Percentiles rank a stretch among this genome's conserved stretches.
Evolutionary conservation across 37 sponge, comb jelly and placozoan genomes (phyloP).

Genomic region (Agelas oroides): DNA sequence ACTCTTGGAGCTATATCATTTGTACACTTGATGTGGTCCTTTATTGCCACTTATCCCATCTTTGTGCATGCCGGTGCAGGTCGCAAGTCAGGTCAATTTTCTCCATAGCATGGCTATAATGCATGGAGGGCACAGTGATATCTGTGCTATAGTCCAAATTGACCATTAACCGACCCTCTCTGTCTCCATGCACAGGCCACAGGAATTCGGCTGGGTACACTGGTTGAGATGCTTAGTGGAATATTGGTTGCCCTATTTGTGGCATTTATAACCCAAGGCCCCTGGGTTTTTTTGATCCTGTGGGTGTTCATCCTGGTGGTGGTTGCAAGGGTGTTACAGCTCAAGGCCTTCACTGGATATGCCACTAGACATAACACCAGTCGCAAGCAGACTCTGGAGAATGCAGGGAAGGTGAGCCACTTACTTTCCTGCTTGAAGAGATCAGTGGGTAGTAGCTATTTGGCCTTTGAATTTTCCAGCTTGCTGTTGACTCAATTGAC

Average conservation of each 20-base stretch:
- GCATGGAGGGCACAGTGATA: no score
- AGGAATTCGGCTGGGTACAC: constrained; percentile 71
- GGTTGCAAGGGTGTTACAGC: constrained; percentile 33
- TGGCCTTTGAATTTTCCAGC: no score
- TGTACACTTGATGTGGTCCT: no score
- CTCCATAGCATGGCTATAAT: no score
- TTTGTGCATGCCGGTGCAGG: no score
- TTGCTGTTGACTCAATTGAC: constrained; percentile 73
- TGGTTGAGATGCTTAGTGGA: constrained; percentile 52
- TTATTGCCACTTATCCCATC: no score
- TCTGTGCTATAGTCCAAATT: no score
- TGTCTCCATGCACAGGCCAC: constrained; percentile 58
- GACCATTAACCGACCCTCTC: no score
- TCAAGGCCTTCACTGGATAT: constrained; percentile 18
- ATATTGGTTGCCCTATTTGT: constrained; percentile 51
- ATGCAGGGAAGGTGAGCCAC: constrained; percentile 42
- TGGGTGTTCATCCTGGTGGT: constrained; percentile 42
- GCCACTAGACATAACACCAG: constrained; percentile 11
- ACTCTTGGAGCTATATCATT: no score
- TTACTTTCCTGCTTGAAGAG: no score
- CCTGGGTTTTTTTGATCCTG: constrained; percentile 67
- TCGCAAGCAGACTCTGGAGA: constrained; percentile 53
- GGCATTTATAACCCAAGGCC: constrained; percentile 76
- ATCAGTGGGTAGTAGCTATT: no score
- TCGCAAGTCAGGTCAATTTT: no score